These are phyloP conservation scores for Grammomys surdaster DNA, from an alignment of 2,113 vertebrate genomes.

Conservation along the genomic window DNA sequence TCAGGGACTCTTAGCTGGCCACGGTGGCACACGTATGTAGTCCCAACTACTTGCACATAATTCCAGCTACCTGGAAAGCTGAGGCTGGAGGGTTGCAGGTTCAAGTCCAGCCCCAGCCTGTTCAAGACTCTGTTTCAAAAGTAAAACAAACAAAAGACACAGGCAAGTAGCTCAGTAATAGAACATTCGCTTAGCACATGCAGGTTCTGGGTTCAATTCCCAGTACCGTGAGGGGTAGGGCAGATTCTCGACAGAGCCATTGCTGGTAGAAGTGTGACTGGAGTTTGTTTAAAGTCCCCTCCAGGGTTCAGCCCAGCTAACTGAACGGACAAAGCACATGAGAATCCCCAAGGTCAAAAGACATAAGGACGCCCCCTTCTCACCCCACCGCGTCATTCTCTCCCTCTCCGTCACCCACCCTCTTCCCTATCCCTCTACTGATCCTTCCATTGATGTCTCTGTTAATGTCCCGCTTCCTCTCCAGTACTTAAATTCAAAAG, in stretches of 20 bases:
- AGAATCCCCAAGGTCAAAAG: neutral
- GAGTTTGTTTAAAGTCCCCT: neutral
- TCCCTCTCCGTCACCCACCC: neutral
- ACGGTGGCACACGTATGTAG: neutral
- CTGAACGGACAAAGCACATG: neutral
- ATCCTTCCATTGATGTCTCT: neutral
- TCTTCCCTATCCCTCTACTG: neutral
- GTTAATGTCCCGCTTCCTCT: neutral
- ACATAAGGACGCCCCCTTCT: neutral
- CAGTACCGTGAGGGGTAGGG: too few species aligned
- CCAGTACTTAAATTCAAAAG: neutral
- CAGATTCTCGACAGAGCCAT: neutral
- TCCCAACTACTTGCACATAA: neutral
- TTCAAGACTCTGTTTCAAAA: neutral
- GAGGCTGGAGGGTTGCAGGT: neutral
- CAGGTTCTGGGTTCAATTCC: neutral
- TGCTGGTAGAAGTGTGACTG: neutral
- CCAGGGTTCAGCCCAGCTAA: neutral
- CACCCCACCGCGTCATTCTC: fast-evolving
- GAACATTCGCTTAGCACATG: too few species aligned
- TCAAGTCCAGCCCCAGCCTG: neutral
- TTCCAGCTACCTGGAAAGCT: neutral
- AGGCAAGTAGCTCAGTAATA: neutral
- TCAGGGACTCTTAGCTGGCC: neutral
- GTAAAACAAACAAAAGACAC: neutral